Evolutionary conservation across 1,140 invertebrate genomes (phyloP).

Genomic region (Pogonus chalceus): DNA sequence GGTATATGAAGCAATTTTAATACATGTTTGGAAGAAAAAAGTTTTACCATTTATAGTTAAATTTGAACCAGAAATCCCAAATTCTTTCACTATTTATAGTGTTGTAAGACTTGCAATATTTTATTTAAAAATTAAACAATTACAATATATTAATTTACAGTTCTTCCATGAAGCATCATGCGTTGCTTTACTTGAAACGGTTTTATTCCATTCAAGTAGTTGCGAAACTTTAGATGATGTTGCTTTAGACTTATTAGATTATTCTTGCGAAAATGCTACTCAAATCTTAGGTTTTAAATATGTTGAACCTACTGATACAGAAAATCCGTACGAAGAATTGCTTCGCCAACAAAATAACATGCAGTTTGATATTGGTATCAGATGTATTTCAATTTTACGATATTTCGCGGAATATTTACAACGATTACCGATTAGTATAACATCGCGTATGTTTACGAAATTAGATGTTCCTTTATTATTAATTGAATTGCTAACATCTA

Average conservation of each 20-base stretch:
- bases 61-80: slow-evolving; percentile 47
- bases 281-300: slow-evolving; percentile 27
- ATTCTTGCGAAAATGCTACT: slow-evolving; percentile 36
- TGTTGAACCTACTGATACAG: slow-evolving; percentile 34
- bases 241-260: slow-evolving; percentile 59
- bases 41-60: slow-evolving; percentile 61
- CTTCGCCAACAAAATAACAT: slow-evolving; percentile 51
- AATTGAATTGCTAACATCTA: slow-evolving; percentile 49
- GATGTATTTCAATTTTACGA: slow-evolving; percentile 58
- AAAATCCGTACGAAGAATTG: slow-evolving; percentile 46
- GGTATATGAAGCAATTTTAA: slow-evolving; percentile 64
- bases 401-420: slow-evolving; percentile 42
- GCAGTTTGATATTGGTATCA: slow-evolving; percentile 59
- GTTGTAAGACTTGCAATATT: slow-evolving; percentile 38
- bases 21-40: slow-evolving; percentile 65
- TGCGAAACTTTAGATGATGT: slow-evolving; percentile 57
- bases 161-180: slow-evolving; percentile 61
- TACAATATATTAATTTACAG: too few relatives aligned
- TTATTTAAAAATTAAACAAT: neutral
- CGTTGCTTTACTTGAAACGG: slow-evolving; percentile 59
- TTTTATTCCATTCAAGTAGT: slow-evolving; percentile 62
- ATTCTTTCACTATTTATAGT: slow-evolving; percentile 58
- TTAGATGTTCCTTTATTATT: slow-evolving; percentile 66
- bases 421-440: slow-evolving; percentile 47
- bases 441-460: slow-evolving; percentile 50